Evolutionary conservation across 1,140 invertebrate genomes (phyloP), one percentile per base, ranked within the genome.

Genomic region (Drosophila bocki): DNA sequence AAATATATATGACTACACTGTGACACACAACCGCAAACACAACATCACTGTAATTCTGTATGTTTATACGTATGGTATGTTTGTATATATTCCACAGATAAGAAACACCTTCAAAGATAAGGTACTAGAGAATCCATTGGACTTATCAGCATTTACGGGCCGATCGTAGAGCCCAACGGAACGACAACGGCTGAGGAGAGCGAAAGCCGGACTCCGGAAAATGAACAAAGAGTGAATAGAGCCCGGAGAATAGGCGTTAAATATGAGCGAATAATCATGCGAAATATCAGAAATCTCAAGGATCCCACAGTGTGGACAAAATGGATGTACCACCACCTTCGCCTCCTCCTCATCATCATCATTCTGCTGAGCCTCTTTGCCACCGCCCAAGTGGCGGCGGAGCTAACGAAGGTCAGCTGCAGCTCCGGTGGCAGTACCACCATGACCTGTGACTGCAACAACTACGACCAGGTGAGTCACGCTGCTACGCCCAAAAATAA

Each of bases 401-500:
- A 76, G n/a, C 0, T 67, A 13, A 37, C 62, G n/a, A 88, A 91
- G 77, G 83, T 91, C 51, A 83, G 11, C 41, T 92, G 91, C 51
- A 75, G 80, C 8, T 86, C 91, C 53, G 91, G 53, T 56, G 53
- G 53, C 53, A 26, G 92, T 19, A 84, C 83, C n/a, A 86, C 84
- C 72, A 90, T 80, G 50, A 92, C 85, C 63, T 92, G 91, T 15
- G 91, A 92, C 65, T 92, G 91, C 63, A 69, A 80, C 13, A 76
- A 87, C 75, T 63, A 65, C 19, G 68, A 83, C 5, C 79, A 86
- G 87, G 91, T 92, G 72, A 91, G 79, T 90, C 44, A 59, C 0
- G 42, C 0, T 3, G 29, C 32, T 13, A 17, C 9, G 32, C 12
- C 22, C 9, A 15, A 1, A 32, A 15, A 35, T 47, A 9, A 45